Evolutionary conservation across 2,113 vertebrate species (phyloP).

Genomic region (Siniperca knerii): DNA sequence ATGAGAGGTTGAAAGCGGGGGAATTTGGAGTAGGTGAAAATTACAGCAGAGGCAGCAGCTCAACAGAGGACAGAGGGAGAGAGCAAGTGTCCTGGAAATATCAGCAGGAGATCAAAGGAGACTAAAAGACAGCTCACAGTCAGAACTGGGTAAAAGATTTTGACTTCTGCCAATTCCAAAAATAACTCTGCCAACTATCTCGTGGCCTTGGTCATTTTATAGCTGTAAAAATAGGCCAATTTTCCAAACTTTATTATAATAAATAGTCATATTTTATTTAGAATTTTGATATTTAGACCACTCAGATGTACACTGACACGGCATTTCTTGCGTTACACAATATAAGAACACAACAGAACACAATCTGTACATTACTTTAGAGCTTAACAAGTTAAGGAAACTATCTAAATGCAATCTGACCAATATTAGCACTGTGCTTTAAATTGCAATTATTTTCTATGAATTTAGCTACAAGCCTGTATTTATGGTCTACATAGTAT

Average conservation of each 20-base stretch:
- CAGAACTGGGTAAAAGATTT: constrained; percentile 40
- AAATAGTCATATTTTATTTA: background rate
- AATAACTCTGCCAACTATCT: constrained; percentile 45
- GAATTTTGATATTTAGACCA: constrained; percentile 4
- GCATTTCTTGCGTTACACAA: background rate
- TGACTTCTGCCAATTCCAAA: constrained; percentile 48
- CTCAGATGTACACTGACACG: background rate
- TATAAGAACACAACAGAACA: background rate
- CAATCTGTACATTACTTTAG: background rate
- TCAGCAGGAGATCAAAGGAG: constrained; percentile 59
- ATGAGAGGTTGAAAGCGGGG: constrained; percentile 49
- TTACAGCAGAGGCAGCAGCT: constrained; percentile 56
- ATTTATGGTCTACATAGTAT: background rate
- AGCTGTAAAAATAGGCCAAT: constrained; percentile 34
- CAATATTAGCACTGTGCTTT: background rate
- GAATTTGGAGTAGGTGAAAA: constrained; percentile 40
- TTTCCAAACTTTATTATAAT: background rate
- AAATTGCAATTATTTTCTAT: background rate
- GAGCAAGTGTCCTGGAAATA: constrained; percentile 50
- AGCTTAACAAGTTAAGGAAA: background rate
- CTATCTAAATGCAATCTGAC: background rate
- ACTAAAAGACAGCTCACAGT: constrained; percentile 53
- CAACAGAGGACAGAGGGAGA: constrained; percentile 13
- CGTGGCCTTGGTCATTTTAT: constrained; percentile 27
- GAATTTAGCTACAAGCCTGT: background rate